Percentiles rank a stretch among this genome's conserved stretches.
These are phyloP conservation scores for Tetrax tetrax DNA, from an alignment of 2,113 vertebrate genomes.

Conservation along the genomic window DNA sequence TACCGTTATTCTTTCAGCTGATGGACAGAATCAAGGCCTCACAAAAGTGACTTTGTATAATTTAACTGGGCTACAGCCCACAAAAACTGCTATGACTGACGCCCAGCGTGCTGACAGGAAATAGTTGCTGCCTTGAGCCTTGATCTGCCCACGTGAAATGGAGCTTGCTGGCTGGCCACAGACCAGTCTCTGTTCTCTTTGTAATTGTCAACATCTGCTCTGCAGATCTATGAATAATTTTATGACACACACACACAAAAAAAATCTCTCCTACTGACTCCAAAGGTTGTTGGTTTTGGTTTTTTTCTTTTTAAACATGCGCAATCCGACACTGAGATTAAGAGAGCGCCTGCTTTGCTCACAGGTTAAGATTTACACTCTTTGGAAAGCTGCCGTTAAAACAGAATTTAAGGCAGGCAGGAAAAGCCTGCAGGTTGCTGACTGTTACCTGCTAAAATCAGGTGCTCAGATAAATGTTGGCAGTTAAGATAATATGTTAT, in stretches of 20 bases:
- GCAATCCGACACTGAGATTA: background rate
- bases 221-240: conserved; percentile 66
- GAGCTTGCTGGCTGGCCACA: conserved; percentile 63
- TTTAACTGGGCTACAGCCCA: conserved; percentile 23
- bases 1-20: background rate
- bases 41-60: conserved; percentile 70
- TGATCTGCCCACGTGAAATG: conserved; percentile 70
- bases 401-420: background rate
- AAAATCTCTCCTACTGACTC: conserved; percentile 15
- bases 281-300: background rate
- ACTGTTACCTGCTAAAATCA: background rate
- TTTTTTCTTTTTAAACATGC: background rate
- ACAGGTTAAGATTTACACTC: background rate
- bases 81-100: conserved; percentile 16
- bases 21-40: background rate
- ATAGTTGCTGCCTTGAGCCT: conserved; percentile 64
- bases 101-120: conserved; percentile 68
- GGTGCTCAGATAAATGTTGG: background rate
- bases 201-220: conserved; percentile 72
- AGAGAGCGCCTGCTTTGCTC: background rate
- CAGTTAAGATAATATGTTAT: background rate
- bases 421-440: background rate
- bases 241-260: background rate
- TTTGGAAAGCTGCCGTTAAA: background rate
- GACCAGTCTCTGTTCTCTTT: conserved; percentile 62